Evolutionary conservation across 2,888 invertebrate genomes (phyloP).

Genomic region (Cephus pulcher): DNA sequence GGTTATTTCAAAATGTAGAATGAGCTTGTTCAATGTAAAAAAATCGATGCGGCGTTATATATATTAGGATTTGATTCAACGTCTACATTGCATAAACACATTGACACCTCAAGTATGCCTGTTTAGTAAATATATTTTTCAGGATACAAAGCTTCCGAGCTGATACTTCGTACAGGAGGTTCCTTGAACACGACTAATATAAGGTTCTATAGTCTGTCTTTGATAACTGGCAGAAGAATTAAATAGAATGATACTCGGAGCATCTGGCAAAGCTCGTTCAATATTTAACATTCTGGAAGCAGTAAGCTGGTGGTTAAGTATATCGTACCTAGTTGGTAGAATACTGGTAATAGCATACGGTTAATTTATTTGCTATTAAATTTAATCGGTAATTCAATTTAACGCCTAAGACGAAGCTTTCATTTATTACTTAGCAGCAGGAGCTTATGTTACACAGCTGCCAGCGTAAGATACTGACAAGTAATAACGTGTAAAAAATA

Average conservation of each 20-base stretch:
- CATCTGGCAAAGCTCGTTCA: not conserved
- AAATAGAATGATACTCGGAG: not conserved
- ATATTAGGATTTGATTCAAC: not conserved
- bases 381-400: not conserved
- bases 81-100: not conserved
- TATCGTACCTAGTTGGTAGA: not conserved
- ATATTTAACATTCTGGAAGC: not conserved
- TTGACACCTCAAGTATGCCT: not conserved
- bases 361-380: not conserved
- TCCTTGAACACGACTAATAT: not conserved
- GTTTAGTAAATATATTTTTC: not conserved
- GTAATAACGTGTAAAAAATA: no score
- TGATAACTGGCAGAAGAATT: not conserved
- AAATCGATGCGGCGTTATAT: not conserved
- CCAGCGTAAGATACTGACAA: no score
- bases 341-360: not conserved
- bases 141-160: not conserved
- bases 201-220: not conserved
- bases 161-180: not conserved
- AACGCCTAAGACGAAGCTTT: not conserved
- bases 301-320: not conserved
- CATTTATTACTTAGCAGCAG: not conserved
- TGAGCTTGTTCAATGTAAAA: not conserved
- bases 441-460: not conserved
- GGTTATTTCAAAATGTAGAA: not conserved